Evolutionary conservation across 1,140 invertebrate genomes (phyloP), one percentile per base, ranked within the genome.

Genomic region (Bombus cullumanus): DNA sequence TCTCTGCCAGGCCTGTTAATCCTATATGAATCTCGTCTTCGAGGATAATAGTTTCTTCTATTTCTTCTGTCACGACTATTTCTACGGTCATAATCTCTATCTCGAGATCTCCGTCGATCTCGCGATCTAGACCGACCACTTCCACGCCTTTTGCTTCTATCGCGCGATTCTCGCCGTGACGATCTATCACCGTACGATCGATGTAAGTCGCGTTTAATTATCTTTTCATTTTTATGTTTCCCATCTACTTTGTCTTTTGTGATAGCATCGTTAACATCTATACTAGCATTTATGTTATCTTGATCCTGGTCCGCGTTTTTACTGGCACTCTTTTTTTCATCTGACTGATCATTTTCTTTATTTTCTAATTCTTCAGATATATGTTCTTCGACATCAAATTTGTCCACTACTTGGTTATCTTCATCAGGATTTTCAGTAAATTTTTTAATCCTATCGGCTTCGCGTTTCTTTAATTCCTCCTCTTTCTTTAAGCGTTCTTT

Each of bases 401-500:
- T 71, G 59, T 92, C 92, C 37, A 71, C 31, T 28, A 86, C 81
- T 62, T 94, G 79, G 83, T 92, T 88, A 62, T 92, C 94, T 57
- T 94, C 92, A 0, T 92, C 91, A 31, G 93, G 93, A 85, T 93
- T 93, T 62, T 96, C 94, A 62, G 94, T 93, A 71, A 93, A 94
- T 88, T 96, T 95, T 83, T 96, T 96, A 84, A 96, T 96, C 43
- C 96, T 95, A 76, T 96, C 96, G 59, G 94, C 93, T 89, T 97
- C 96, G 28, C 97, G 95, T 13, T 96, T 95, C 83, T 96, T 96
- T 2, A 96, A 93, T 91, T 97, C 97, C 79, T 97, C 96, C 85
- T 97, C 96, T 37, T 95, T 95, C 87, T 96, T 94, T 86, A 96
- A 95, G 64, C 95, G 96, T 91, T 97, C 96, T 83, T 96, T 96